phyloP scores from a whole-genome alignment of 2,113 vertebrate species.

The Ictalurus punctatus region DNA sequence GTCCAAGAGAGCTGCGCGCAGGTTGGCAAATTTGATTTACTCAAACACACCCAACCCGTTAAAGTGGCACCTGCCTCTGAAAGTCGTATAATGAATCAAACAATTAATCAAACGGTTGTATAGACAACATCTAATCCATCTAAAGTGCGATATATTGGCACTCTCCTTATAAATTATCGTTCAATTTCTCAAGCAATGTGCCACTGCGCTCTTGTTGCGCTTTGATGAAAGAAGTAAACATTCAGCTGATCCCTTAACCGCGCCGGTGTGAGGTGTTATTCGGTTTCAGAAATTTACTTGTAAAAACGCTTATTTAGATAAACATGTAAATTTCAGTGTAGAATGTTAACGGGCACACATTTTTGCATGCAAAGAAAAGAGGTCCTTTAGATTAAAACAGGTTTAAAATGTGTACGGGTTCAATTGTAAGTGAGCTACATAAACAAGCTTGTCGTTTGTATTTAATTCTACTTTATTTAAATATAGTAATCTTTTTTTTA shows the following conservation, averaged over 20 bases:
- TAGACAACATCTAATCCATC: background rate
- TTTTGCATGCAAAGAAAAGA: background rate
- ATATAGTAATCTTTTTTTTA: background rate
- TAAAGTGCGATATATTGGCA: background rate
- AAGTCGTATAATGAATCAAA: background rate
- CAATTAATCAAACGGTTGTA: background rate
- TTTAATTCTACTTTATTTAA: background rate
- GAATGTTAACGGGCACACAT: background rate
- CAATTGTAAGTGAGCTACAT: slow-evolving; percentile 3
- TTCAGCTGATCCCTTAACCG: slow-evolving; percentile 32
- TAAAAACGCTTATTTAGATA: background rate
- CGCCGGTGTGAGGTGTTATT: background rate
- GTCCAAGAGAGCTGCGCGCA: background rate
- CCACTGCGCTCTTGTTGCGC: background rate
- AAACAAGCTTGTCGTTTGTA: background rate
- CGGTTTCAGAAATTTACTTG: background rate
- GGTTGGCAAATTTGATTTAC: background rate
- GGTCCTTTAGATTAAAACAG: background rate
- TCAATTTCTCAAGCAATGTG: background rate
- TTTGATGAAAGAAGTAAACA: background rate
- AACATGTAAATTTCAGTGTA: background rate
- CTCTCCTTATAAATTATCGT: background rate
- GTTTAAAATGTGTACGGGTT: background rate
- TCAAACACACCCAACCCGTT: background rate
- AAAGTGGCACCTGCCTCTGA: too few species aligned